Evolutionary conservation across 2,797 vertebrate species (phyloP).

Genomic region (Betta splendens): DNA sequence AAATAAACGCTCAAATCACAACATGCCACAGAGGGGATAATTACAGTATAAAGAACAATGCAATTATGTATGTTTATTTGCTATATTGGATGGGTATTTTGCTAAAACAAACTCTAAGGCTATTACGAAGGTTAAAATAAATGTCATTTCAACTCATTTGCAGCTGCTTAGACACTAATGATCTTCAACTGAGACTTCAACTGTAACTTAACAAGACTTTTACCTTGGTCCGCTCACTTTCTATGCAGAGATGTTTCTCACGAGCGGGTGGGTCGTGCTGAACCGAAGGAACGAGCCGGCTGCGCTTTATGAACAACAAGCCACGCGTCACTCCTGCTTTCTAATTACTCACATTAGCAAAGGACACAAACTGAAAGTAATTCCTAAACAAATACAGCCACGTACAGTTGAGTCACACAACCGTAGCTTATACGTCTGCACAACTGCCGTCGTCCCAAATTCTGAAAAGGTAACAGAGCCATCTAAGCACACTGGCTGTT

Average conservation of each 20-base stretch:
- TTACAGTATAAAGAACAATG: slow-evolving; percentile 73
- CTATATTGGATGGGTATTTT: slow-evolving; percentile 53
- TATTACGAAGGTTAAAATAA: slow-evolving; percentile 48
- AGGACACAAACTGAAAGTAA: background rate
- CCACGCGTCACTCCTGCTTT: background rate
- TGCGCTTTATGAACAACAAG: slow-evolving; percentile 10
- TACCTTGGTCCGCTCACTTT: background rate
- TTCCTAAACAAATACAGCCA: background rate
- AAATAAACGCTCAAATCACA: slow-evolving; percentile 69
- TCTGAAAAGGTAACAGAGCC: slow-evolving; percentile 2
- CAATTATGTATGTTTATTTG: slow-evolving; percentile 70
- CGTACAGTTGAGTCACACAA: background rate
- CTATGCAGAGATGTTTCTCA: slow-evolving; percentile 22
- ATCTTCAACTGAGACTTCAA: slow-evolving; percentile 12
- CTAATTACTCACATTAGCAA: background rate
- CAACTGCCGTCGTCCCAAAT: slow-evolving; percentile 1
- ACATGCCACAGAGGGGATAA: slow-evolving; percentile 68
- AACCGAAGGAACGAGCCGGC: slow-evolving; percentile 1
- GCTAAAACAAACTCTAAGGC: slow-evolving; percentile 55
- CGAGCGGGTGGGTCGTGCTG: slow-evolving; percentile 4
- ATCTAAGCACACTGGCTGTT: background rate
- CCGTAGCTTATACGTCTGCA: slow-evolving; percentile 5
- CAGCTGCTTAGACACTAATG: slow-evolving; percentile 25
- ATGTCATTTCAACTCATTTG: slow-evolving; percentile 31
- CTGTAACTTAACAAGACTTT: slow-evolving; percentile 20